Evolutionary conservation across 1,140 invertebrate species (phyloP).

Genomic region (Odontomachus brunneus): DNA sequence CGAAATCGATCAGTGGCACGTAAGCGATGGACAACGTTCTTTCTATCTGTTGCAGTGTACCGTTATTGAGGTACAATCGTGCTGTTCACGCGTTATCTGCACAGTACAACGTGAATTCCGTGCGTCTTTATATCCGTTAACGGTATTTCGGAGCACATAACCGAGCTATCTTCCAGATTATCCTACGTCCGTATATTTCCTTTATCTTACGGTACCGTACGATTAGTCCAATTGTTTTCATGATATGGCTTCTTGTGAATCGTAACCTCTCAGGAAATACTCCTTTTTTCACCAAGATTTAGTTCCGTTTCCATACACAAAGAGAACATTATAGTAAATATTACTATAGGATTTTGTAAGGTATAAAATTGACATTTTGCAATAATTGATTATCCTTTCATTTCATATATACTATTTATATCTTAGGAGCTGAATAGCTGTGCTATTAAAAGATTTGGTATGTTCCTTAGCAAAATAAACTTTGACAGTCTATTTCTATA

Average conservation of each 20-base stretch:
- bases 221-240: constrained; percentile 37
- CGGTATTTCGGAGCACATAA: constrained; percentile 66
- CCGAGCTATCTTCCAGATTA: constrained; percentile 64
- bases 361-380: too few species aligned
- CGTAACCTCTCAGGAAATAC: neutral
- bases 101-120: constrained; percentile 69
- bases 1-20: neutral
- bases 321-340: too few species aligned
- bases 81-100: constrained; percentile 51
- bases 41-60: constrained; percentile 69
- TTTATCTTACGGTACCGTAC: constrained; percentile 21
- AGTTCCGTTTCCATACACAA: too few species aligned
- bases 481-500: too few species aligned
- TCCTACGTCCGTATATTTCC: constrained; percentile 33
- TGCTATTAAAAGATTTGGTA: too few species aligned
- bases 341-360: too few species aligned
- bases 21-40: constrained; percentile 15
- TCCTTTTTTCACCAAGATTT: constrained; percentile 33
- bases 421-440: too few species aligned
- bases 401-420: too few species aligned
- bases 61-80: constrained; percentile 67
- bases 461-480: too few species aligned
- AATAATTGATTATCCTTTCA: too few species aligned
- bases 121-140: constrained; percentile 61
- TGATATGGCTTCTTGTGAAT: constrained; percentile 24